Percentiles rank a stretch among this genome's conserved stretches.
phyloP scores from a whole-genome alignment of 2,797 vertebrate genomes.

The Lerista edwardsae region DNA sequence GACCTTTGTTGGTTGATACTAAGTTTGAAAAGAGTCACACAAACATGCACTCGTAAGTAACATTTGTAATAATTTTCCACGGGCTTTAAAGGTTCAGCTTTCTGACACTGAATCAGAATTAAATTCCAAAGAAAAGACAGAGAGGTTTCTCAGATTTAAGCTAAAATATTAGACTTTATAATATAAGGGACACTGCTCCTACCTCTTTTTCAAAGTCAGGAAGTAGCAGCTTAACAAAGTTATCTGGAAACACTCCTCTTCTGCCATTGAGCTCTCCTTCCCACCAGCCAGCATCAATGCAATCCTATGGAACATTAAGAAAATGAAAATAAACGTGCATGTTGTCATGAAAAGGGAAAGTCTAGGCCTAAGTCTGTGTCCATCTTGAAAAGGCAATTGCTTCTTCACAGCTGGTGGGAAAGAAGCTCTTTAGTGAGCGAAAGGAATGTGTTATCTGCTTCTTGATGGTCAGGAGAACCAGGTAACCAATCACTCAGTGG shows the following conservation, averaged over 20 bases:
- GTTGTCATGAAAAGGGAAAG: neutral
- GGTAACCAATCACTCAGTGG: no score
- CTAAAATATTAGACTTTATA: neutral
- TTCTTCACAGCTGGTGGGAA: no score
- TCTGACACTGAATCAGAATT: neutral
- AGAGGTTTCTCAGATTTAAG: neutral
- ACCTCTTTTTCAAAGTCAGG: conserved; percentile 94
- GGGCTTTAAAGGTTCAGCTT: neutral
- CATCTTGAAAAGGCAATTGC: no score
- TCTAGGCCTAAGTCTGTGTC: no score
- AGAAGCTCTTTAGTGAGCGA: no score
- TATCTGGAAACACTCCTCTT: conserved; percentile 95
- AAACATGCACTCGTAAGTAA: accelerated
- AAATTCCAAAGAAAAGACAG: neutral
- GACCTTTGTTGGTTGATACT: neutral
- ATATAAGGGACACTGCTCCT: conserved; percentile 56
- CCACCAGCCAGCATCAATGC: conserved; percentile 97
- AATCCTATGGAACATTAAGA: conserved; percentile 82
- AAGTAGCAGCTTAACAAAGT: conserved; percentile 94
- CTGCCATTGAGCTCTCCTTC: conserved; percentile 91
- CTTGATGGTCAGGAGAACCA: no score
- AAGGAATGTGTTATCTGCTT: no score
- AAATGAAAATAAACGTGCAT: conserved; percentile 33
- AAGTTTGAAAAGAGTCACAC: no score
- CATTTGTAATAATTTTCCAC: neutral